These are phyloP conservation scores for Acrobasis consociella DNA, from an alignment of 2,888 invertebrate species.

Conservation along the genomic window DNA sequence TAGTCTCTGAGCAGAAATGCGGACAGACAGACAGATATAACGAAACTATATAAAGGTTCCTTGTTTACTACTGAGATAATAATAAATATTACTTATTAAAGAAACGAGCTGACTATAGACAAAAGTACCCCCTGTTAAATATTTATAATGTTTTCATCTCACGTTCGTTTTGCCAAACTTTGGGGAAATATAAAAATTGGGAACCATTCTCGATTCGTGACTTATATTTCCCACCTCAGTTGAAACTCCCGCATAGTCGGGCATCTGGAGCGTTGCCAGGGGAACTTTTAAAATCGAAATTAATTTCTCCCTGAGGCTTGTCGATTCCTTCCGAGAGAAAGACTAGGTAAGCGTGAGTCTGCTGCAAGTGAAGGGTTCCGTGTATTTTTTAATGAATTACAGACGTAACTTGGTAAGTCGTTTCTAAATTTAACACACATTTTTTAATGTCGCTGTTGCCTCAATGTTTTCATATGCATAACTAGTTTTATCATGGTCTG, in stretches of 20 bases:
- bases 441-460: too few relatives aligned
- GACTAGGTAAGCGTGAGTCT: background rate
- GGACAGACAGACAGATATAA: too few relatives aligned
- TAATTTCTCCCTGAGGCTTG: slow-evolving; percentile 46
- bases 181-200: background rate
- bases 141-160: too few relatives aligned
- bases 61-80: too few relatives aligned
- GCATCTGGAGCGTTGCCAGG: slow-evolving; percentile 35
- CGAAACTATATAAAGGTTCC: too few relatives aligned
- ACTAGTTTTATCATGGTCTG: too few relatives aligned
- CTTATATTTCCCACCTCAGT: background rate
- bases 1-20: too few relatives aligned
- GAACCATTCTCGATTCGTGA: background rate
- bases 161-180: background rate
- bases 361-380: background rate
- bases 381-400: background rate
- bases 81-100: too few relatives aligned
- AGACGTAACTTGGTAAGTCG: background rate
- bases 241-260: background rate
- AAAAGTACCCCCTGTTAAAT: too few relatives aligned
- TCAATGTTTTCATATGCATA: too few relatives aligned
- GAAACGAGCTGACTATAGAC: too few relatives aligned
- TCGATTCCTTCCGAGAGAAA: slow-evolving; percentile 7
- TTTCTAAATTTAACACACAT: too few relatives aligned
- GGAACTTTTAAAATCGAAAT: slow-evolving; percentile 52